Conservation (phyloP, 2,888 invertebrate genomes). For the Yponomeuta cagnagella region DNA sequence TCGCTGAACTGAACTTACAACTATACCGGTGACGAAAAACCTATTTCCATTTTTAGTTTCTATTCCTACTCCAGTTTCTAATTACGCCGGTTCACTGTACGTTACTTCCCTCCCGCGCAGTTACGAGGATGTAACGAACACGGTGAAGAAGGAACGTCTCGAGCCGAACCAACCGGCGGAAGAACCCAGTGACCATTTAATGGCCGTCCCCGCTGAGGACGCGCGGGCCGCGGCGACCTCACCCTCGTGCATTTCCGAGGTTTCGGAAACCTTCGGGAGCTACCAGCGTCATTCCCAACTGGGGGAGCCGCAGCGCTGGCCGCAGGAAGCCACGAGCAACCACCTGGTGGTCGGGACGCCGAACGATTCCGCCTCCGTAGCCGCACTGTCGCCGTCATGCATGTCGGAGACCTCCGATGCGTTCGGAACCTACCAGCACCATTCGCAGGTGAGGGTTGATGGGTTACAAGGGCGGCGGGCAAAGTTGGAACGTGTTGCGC, state of each 20-base stretch:
- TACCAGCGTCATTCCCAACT: too few relatives aligned
- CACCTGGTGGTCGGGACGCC: constrained; percentile 23
- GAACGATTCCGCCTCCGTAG: constrained; percentile 36
- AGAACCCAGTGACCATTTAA: not conserved
- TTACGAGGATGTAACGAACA: constrained; percentile 82
- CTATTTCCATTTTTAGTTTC: too few relatives aligned
- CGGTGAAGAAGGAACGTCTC: constrained; percentile 46
- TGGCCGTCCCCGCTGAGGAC: not conserved
- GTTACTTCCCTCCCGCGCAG: constrained; percentile 45
- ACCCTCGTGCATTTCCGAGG: not conserved
- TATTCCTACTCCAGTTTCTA: too few relatives aligned
- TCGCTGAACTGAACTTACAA: too few relatives aligned
- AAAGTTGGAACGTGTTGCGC: too few relatives aligned
- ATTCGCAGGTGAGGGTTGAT: not conserved
- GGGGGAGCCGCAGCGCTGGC: constrained; percentile 17
- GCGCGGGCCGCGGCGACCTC: too few relatives aligned
- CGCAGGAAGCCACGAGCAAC: not conserved
- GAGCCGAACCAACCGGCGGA: constrained; percentile 24
- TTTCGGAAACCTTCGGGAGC: too few relatives aligned
- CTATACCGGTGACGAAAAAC: too few relatives aligned
- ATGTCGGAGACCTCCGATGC: constrained; percentile 48
- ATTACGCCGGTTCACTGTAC: not conserved
- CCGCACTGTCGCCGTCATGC: constrained; percentile 47
- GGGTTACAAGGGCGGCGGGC: not conserved
- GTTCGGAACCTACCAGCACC: not conserved